Conservation (phyloP, 1,140 invertebrate species). For the Drusus annulatus region DNA sequence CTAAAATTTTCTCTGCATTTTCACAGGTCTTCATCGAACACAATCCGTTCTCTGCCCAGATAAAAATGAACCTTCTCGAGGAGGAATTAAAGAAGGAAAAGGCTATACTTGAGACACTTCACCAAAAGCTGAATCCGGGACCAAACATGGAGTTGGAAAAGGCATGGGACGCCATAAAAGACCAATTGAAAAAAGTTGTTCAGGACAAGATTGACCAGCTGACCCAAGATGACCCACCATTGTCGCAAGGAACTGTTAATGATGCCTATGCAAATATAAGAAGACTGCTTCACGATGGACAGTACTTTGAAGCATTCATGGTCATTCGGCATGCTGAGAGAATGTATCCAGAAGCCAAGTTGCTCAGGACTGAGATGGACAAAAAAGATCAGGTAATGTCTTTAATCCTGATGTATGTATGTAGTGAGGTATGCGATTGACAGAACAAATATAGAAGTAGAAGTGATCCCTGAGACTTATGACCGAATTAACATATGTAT, state of each 20-base stretch:
- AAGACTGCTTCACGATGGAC: slow-evolving; percentile 63
- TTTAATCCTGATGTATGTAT: slow-evolving; percentile 35
- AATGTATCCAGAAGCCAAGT: slow-evolving; percentile 67
- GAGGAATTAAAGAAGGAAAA: slow-evolving; percentile 73
- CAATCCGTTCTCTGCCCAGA: slow-evolving; percentile 81
- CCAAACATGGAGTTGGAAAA: slow-evolving; percentile 65
- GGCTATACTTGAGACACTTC: slow-evolving; percentile 73
- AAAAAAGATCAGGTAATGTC: slow-evolving; percentile 69
- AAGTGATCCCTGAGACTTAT: no score
- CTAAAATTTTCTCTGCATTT: background rate
- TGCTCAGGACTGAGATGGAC: slow-evolving; percentile 67
- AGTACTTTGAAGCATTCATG: slow-evolving; percentile 68
- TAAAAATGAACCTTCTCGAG: slow-evolving; percentile 74
- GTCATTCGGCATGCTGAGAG: slow-evolving; percentile 68
- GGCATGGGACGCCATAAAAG: slow-evolving; percentile 67
- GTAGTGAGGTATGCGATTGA: background rate
- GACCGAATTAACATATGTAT: no score
- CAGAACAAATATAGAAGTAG: background rate
- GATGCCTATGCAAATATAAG: slow-evolving; percentile 67
- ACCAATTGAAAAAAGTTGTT: slow-evolving; percentile 63
- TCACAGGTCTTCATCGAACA: slow-evolving; percentile 77
- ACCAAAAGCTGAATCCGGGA: slow-evolving; percentile 68
- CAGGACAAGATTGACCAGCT: slow-evolving; percentile 66
- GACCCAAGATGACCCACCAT: slow-evolving; percentile 67
- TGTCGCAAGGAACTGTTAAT: slow-evolving; percentile 66